Evolutionary conservation across 1,140 invertebrate genomes (phyloP).

Genomic region (Caenorhabditis latens): DNA sequence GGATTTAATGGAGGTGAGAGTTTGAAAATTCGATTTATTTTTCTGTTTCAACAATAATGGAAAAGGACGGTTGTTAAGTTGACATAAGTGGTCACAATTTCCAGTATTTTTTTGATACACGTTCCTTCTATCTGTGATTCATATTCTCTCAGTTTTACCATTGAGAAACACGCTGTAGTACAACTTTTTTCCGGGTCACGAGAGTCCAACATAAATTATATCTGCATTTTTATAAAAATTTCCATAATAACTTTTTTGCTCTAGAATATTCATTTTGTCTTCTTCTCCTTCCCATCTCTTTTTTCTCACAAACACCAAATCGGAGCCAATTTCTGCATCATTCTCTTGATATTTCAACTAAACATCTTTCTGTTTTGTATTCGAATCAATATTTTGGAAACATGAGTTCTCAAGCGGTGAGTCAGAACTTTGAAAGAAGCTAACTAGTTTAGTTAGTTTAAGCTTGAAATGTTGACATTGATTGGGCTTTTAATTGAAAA

Average conservation of each 20-base stretch:
- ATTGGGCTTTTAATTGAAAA: no score
- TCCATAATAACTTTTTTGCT: constrained; percentile 26
- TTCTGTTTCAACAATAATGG: no score
- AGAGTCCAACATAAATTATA: not conserved
- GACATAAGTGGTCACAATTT: no score
- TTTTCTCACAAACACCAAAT: constrained; percentile 17
- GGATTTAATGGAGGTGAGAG: constrained; percentile 56
- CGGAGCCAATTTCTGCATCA: constrained; percentile 16
- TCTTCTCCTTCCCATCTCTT: no score
- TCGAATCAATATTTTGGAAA: not conserved
- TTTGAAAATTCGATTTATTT: not conserved
- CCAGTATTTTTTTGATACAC: no score
- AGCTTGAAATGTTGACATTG: no score
- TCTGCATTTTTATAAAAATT: not conserved
- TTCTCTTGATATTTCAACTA: not conserved
- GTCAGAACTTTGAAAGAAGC: no score
- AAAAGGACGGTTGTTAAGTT: no score
- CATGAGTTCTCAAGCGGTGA: not conserved
- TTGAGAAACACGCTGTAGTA: no score
- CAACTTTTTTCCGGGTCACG: not conserved
- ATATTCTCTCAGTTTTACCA: no score
- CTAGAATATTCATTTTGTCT: not conserved
- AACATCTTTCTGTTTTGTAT: no score
- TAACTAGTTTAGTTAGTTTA: not conserved
- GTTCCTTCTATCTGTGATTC: no score